Conservation (phyloP, 2,888 invertebrate genomes). For the Torymus tubicola region DNA sequence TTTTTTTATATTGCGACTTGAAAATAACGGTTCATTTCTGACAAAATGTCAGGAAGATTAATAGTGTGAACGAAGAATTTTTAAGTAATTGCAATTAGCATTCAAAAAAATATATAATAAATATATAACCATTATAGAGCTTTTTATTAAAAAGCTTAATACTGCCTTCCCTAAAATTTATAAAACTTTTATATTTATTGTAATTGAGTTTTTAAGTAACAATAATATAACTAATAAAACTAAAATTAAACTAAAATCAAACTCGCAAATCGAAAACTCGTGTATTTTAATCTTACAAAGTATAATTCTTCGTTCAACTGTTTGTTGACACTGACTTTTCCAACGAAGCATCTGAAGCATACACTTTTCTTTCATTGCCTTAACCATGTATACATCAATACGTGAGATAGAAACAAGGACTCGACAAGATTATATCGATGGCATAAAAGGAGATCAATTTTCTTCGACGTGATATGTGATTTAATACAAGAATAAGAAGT, state of each 20-base stretch:
- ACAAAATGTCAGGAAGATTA: slow-evolving; percentile 11
- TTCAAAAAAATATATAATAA: slow-evolving; percentile 21
- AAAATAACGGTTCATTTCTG: slow-evolving; percentile 34
- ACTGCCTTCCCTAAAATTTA: slow-evolving; percentile 57
- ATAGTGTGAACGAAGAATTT: slow-evolving; percentile 58
- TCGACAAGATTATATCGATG: slow-evolving; percentile 28
- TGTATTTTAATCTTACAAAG: slow-evolving; percentile 36
- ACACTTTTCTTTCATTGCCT: slow-evolving; percentile 38
- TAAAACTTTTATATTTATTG: slow-evolving; percentile 55
- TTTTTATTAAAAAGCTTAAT: slow-evolving; percentile 55
- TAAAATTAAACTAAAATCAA: slow-evolving; percentile 23
- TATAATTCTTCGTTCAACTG: slow-evolving; percentile 57
- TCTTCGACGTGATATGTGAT: slow-evolving; percentile 57
- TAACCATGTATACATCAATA: slow-evolving; percentile 32
- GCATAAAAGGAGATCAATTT: slow-evolving; percentile 21
- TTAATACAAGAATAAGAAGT: slow-evolving; percentile 28
- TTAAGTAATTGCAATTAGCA: slow-evolving; percentile 36
- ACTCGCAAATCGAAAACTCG: slow-evolving; percentile 3
- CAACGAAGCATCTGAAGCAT: slow-evolving; percentile 26
- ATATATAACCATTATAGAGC: slow-evolving; percentile 30
- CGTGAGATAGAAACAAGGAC: slow-evolving; percentile 23
- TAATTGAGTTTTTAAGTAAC: slow-evolving; percentile 38
- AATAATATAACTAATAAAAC: slow-evolving; percentile 11
- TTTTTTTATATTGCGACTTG: slow-evolving; percentile 15
- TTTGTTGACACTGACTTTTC: slow-evolving; percentile 35